Evolutionary conservation across 2,113 vertebrate species (phyloP), one percentile per base, ranked within the genome.

Genomic region (Neomonachus schauinslandi): DNA sequence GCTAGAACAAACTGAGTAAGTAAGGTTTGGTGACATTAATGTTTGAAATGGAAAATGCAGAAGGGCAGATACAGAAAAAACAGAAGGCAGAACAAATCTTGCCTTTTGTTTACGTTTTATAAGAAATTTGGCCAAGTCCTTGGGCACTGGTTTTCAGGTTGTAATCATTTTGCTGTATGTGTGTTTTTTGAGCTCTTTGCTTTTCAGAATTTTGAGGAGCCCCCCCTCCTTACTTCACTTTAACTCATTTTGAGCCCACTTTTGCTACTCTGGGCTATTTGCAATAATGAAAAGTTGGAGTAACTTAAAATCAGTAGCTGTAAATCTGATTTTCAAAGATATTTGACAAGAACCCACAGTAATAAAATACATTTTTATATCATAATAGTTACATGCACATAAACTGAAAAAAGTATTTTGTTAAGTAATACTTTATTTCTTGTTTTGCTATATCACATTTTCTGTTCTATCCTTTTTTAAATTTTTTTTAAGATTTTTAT

Each of bases 291-390:
- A 94, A 84, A 88, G n/a, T 76, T 86, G 9, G n/a, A 81, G 67
- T 96, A 84, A 79, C 18, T 94, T 86, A 61, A 90, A 86, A 95
- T 74, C 24, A 71, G 7, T 92, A 92, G 69, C 92, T 88, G 2
- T 89, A 95, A 97, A 83, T 65, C 46, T 96, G 69, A 91, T 74
- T 83, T 96, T 95, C 46, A 51, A 46, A 80, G 55, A 1, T 92
- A 91, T 74, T 87, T 77, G 16, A 85, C 59, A 93, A 93, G 74
- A 96, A 59, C 53, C 31, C 69, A 95, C 31, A 95, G 85, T 88
- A 87, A 81, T 72, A 95, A 95, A 89, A 49, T 95, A 94, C 15
- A 46, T 80, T 85, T 93, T 97, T 95, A 83, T 86, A 61, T 96
- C 86, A 91, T 7, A 85, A 6, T 85, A 82, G 51, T 79, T 59